Conservation (phyloP, 92 coral and sea anemone species). For the Montipora capitata region DNA sequence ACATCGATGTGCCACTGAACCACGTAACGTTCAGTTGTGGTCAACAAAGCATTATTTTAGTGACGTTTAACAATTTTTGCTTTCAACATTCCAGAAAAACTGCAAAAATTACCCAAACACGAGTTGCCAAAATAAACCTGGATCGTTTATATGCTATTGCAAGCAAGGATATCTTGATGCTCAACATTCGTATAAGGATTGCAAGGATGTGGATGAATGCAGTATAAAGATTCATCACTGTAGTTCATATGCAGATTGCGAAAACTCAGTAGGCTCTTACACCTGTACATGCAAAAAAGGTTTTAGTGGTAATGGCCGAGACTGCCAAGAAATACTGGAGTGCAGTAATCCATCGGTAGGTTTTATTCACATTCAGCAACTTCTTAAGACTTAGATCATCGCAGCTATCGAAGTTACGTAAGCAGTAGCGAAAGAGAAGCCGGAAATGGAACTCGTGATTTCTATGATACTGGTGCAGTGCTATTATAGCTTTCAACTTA, state of each 20-base stretch:
- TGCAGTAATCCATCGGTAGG: conserved; percentile 35
- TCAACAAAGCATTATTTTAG: too few species aligned
- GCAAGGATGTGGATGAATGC: conserved; percentile 57
- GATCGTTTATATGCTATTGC: conserved; percentile 26
- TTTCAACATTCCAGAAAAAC: background rate
- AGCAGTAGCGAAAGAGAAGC: too few species aligned
- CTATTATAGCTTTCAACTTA: too few species aligned
- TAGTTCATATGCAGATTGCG: conserved; percentile 57
- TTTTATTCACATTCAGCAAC: background rate
- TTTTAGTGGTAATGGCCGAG: conserved; percentile 52
- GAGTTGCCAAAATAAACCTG: conserved; percentile 5
- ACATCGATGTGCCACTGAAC: too few species aligned
- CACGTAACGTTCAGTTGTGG: too few species aligned
- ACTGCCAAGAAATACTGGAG: conserved; percentile 37
- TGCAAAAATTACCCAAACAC: conserved; percentile 11
- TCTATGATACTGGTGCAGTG: too few species aligned
- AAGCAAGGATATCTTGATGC: conserved; percentile 26
- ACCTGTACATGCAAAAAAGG: conserved; percentile 55
- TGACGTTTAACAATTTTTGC: too few species aligned
- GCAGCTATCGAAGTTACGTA: too few species aligned
- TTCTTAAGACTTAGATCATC: too few species aligned
- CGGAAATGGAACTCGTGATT: too few species aligned
- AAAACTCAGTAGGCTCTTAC: conserved; percentile 42
- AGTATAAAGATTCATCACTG: conserved; percentile 24
- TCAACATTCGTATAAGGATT: background rate